Evolutionary conservation across 2,797 vertebrate genomes (phyloP).

Genomic region (Strix occidentalis): DNA sequence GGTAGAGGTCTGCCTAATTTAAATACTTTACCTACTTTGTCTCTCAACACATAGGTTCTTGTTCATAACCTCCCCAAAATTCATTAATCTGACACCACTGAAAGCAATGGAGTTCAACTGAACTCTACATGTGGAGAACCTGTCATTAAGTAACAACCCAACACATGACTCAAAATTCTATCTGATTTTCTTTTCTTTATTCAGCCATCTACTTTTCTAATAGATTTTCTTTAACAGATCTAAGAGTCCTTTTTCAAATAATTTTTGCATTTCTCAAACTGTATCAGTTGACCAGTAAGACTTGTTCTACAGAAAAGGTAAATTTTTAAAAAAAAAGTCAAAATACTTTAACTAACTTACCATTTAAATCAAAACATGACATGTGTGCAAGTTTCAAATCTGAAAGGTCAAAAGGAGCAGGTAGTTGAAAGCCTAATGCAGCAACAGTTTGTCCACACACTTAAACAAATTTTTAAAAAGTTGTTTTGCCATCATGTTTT

Average conservation of each 20-base stretch:
- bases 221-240: not conserved
- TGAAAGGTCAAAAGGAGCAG: not conserved
- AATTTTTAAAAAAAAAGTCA: not conserved
- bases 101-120: not conserved
- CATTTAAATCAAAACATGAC: not conserved
- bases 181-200: not conserved
- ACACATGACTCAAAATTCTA: not conserved
- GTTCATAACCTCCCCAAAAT: not conserved
- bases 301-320: not conserved
- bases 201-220: not conserved
- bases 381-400: not conserved
- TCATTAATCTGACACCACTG: not conserved
- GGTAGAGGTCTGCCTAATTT: not conserved
- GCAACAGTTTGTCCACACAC: not conserved
- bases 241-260: not conserved
- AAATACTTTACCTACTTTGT: not conserved
- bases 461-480: not conserved
- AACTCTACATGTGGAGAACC: accelerated
- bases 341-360: not conserved
- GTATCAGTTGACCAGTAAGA: not conserved
- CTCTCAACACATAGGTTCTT: not conserved
- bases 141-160: not conserved
- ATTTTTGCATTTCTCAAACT: not conserved
- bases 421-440: not conserved
- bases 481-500: not conserved